These are phyloP conservation scores for Echinometra lucunter DNA, from an alignment of 53 echinoderm and acorn worm species.

Conservation along the genomic window DNA sequence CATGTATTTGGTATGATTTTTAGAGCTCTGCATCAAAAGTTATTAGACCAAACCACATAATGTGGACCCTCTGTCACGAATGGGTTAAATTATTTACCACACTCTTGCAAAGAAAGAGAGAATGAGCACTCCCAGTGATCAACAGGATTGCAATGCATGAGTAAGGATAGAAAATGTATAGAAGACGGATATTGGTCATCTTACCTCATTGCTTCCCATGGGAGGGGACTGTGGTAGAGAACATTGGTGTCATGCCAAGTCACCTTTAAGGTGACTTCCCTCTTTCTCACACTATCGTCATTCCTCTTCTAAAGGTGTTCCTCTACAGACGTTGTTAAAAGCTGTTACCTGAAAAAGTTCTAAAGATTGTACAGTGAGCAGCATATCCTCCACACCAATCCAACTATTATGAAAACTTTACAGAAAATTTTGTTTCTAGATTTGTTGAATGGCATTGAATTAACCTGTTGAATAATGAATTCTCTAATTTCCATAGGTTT, in stretches of 20 bases:
- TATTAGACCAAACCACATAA: neutral
- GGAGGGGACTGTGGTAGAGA: neutral
- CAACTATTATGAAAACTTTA: neutral
- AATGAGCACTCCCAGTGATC: neutral
- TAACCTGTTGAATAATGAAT: too few relatives aligned
- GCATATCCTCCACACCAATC: neutral
- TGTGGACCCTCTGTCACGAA: too few relatives aligned
- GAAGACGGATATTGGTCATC: constrained; percentile 45
- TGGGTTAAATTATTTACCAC: neutral
- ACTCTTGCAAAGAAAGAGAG: neutral
- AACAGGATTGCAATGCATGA: too few relatives aligned
- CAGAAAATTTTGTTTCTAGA: too few relatives aligned
- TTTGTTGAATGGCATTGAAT: neutral
- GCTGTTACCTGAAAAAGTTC: neutral
- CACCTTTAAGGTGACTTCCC: constrained; percentile 43
- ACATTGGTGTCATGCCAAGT: neutral
- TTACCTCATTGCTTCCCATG: neutral
- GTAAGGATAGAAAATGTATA: neutral
- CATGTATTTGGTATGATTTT: too few relatives aligned
- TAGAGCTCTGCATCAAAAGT: too few relatives aligned
- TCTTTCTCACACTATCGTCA: neutral
- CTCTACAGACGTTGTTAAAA: neutral
- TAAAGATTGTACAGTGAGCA: neutral
- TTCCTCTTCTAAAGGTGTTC: neutral
- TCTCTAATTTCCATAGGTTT: too few relatives aligned